Conservation (phyloP, 2,888 invertebrate genomes). For the Agapetus fuscipes region DNA sequence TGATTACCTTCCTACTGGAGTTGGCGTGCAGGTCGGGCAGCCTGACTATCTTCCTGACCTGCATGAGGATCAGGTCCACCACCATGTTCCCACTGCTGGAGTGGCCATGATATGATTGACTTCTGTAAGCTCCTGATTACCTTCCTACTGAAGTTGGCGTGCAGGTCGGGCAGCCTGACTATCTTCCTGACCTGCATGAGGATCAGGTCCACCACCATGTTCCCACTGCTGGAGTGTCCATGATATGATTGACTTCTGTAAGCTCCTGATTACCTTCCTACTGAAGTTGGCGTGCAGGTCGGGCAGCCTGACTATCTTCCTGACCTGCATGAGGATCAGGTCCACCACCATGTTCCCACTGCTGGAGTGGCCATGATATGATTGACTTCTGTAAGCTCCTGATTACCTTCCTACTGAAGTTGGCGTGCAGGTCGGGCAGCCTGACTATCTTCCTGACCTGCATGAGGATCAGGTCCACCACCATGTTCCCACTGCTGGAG, state of each 20-base stretch:
- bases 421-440: slow-evolving; percentile 38
- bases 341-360: slow-evolving; percentile 39
- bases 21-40: slow-evolving; percentile 39
- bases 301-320: slow-evolving; percentile 35
- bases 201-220: slow-evolving; percentile 39
- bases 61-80: slow-evolving; percentile 40
- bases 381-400: no score
- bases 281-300: slow-evolving; percentile 40
- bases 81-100: slow-evolving; percentile 32
- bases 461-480: slow-evolving; percentile 40
- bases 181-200: slow-evolving; percentile 39
- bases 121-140: no score
- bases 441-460: slow-evolving; percentile 37
- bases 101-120: no score
- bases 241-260: no score
- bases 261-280: slow-evolving; percentile 41
- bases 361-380: slow-evolving; percentile 14
- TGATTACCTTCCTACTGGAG: slow-evolving; percentile 40
- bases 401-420: slow-evolving; percentile 41
- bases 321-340: slow-evolving; percentile 39
- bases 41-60: slow-evolving; percentile 36
- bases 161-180: slow-evolving; percentile 35
- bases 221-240: slow-evolving; percentile 29
- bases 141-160: slow-evolving; percentile 42
- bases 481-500: slow-evolving; percentile 31